These are phyloP conservation scores for Whitmania pigra DNA, from an alignment of 1,140 invertebrate genomes.

Conservation along the genomic window DNA sequence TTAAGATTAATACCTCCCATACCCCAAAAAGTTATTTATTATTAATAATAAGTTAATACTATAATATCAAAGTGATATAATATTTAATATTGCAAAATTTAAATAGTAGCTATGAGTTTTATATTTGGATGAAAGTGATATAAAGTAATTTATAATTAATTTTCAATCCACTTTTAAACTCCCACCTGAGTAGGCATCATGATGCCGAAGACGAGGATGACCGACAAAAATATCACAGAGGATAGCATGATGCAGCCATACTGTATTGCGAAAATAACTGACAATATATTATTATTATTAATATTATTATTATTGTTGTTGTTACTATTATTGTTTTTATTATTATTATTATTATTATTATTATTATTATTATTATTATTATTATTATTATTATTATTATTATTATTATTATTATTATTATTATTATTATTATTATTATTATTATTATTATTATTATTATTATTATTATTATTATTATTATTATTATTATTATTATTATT, in stretches of 20 bases:
- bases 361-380: slow-evolving; percentile 7
- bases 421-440: slow-evolving; percentile 8
- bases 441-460: slow-evolving; percentile 1
- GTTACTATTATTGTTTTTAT: too few species aligned
- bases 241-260: not conserved
- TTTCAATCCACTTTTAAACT: not conserved
- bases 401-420: not conserved
- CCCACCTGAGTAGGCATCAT: not conserved
- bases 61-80: too few species aligned
- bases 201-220: not conserved
- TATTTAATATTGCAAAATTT: too few species aligned
- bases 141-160: too few species aligned
- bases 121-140: not conserved
- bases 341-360: slow-evolving; percentile 7
- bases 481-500: slow-evolving; percentile 7
- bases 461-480: slow-evolving; percentile 3
- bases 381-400: not conserved
- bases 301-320: not conserved
- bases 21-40: too few species aligned
- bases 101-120: too few species aligned
- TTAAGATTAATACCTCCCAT: too few species aligned
- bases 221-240: not conserved
- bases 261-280: not conserved
- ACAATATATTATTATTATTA: not conserved
- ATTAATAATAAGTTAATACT: too few species aligned